A percentile compares a stretch with the other conserved stretches of the same genome.
Conservation (phyloP, 1,140 invertebrate genomes). For the Medauroidea extradentata region DNA sequence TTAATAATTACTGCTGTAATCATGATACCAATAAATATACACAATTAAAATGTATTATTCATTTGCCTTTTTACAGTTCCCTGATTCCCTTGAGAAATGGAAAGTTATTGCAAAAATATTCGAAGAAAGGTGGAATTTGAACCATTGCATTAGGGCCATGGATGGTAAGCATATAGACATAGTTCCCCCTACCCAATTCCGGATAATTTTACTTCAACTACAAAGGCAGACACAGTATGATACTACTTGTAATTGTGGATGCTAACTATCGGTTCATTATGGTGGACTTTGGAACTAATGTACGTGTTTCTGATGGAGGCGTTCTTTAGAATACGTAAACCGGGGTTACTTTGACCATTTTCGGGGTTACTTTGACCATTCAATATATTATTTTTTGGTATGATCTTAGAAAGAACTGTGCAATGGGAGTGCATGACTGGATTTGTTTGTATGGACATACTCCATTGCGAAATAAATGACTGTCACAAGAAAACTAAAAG, state of each 20-base stretch:
- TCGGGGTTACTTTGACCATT: no score
- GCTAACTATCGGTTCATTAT: slow-evolving; percentile 37
- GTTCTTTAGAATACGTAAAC: slow-evolving; percentile 29
- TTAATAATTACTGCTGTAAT: no score
- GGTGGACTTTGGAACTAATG: slow-evolving; percentile 36
- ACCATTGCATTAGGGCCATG: slow-evolving; percentile 32
- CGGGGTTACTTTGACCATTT: no score
- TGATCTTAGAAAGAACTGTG: no score
- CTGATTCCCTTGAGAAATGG: slow-evolving; percentile 22
- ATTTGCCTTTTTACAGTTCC: slow-evolving; percentile 10
- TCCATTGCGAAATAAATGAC: no score
- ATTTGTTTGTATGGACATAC: no score
- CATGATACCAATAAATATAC: no score
- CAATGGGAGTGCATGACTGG: no score
- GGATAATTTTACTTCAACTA: slow-evolving; percentile 43
- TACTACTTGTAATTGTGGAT: slow-evolving; percentile 40
- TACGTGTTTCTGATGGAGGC: slow-evolving; percentile 35
- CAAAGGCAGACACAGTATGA: slow-evolving; percentile 32
- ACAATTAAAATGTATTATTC: no score
- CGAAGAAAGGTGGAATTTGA: slow-evolving; percentile 32
- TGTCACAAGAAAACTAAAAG: no score
- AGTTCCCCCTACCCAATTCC: slow-evolving; percentile 31
- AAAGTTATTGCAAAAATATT: slow-evolving; percentile 25
- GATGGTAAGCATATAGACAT: slow-evolving; percentile 38
- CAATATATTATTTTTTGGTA: no score